Evolutionary conservation across 1,140 invertebrate species (phyloP), one percentile per base, ranked within the genome.

Genomic region (Manduca sexta): DNA sequence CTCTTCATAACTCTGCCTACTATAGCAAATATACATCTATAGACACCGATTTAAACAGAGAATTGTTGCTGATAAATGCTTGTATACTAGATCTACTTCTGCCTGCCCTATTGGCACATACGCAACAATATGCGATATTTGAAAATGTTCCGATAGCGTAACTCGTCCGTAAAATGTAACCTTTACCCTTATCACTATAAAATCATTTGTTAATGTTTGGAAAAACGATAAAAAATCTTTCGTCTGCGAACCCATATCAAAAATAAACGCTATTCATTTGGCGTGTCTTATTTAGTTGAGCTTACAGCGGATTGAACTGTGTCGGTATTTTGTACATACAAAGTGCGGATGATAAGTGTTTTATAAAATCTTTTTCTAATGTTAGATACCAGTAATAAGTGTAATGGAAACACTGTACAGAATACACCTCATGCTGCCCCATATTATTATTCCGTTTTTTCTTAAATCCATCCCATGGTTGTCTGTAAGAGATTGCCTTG

Each of bases 161-260:
- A 35, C 11, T 12, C 14, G 4, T 40, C 14, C 38, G 14, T 21
- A 13, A 12, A 6, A 43, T 12, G 16, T 3, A 12, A 49, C 17
- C 29, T 41, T 30, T 35, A 34, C 16, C 26, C 11, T 15, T n/a
- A 14, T 29, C n/a, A 17, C 11, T 2, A 34, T 30, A 21, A 21
- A 45, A 40, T 17, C 44, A 41, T 45, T 45, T 45, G 35, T 45
- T 13, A 13, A 35, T 35, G 31, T 34, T 35, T 33, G 43, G 3
- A 35, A 45, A 35, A 21, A 35, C 11, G 16, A 45, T 17, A 11
- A 14, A 33, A 41, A 59, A 58, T 46, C 48, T 56, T 55, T 52
- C 35, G 17, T 34, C 61, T 52, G 54, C 52, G 46, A 56, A 64
- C 57, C 57, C 54, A 40, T 56, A 53, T 60, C 58, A 64, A 58